Conservation (phyloP, 2,888 invertebrate genomes). For the Tribolium freemani region DNA sequence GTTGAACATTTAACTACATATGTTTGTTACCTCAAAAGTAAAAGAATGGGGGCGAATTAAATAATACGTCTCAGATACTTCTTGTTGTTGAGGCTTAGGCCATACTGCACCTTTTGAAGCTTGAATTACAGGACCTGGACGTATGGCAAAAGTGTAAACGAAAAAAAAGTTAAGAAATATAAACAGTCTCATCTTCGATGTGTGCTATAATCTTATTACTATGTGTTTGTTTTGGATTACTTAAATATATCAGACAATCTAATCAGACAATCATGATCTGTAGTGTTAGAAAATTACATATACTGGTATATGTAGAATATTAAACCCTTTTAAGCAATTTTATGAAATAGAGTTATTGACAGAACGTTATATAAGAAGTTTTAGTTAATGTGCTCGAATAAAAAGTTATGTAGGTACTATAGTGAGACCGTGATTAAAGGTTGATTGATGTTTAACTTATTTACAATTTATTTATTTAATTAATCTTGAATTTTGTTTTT, state of each 20-base stretch:
- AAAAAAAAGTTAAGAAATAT: not conserved
- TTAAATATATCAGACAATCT: not conserved
- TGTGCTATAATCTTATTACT: not conserved
- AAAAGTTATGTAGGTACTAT: too few relatives aligned
- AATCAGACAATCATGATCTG: not conserved
- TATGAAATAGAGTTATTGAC: too few relatives aligned
- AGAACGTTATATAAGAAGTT: too few relatives aligned
- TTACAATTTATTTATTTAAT: too few relatives aligned
- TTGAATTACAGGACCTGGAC: slow-evolving; percentile 55
- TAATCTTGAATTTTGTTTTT: too few relatives aligned
- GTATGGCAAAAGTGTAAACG: not conserved
- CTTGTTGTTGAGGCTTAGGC: slow-evolving; percentile 72
- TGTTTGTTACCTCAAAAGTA: not conserved
- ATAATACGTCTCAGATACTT: slow-evolving; percentile 1
- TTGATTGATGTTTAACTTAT: too few relatives aligned
- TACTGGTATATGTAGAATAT: not conserved
- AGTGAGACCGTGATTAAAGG: too few relatives aligned
- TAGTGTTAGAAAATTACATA: not conserved
- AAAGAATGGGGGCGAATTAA: not conserved
- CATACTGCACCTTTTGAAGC: slow-evolving; percentile 74
- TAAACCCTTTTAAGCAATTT: too few relatives aligned
- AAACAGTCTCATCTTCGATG: not conserved
- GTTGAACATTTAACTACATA: not conserved
- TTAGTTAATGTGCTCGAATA: too few relatives aligned
- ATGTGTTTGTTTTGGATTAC: not conserved